Conservation (phyloP, 2,113 vertebrate species). For the Mugil cephalus region DNA sequence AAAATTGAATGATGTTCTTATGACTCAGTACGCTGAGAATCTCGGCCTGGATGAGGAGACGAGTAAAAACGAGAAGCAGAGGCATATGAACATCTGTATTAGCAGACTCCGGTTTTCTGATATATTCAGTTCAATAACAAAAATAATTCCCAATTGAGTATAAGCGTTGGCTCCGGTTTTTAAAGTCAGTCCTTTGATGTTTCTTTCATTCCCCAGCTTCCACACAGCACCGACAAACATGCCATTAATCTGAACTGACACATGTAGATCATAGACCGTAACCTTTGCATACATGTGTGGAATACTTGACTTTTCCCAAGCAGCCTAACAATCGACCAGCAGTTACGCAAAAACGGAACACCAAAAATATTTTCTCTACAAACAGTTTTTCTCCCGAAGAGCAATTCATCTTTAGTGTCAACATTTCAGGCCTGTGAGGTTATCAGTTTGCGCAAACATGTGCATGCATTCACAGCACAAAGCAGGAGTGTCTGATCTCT, state of each 20-base stretch:
- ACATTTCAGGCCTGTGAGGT: not conserved
- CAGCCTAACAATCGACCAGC: slow-evolving; percentile 29
- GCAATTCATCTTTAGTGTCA: not conserved
- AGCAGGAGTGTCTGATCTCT: too few species aligned
- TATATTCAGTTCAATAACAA: not conserved
- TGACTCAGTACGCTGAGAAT: slow-evolving; percentile 99
- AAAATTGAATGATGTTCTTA: slow-evolving; percentile 99
- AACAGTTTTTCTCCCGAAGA: not conserved
- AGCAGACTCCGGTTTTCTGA: not conserved
- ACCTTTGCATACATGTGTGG: slow-evolving; percentile 41
- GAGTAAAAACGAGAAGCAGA: slow-evolving; percentile 25
- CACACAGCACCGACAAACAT: slow-evolving; percentile 54
- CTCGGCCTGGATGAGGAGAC: slow-evolving; percentile 88
- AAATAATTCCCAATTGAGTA: not conserved
- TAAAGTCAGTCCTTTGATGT: not conserved
- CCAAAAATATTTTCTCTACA: not conserved
- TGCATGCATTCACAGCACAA: not conserved
- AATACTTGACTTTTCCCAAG: slow-evolving; percentile 49
- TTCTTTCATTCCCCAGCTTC: slow-evolving; percentile 35
- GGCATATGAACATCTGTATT: slow-evolving; percentile 25
- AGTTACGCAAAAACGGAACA: not conserved
- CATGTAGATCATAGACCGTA: slow-evolving; percentile 1
- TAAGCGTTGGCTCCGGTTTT: not conserved
- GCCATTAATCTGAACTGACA: slow-evolving; percentile 51
- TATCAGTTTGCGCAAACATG: not conserved